These are phyloP conservation scores for Hylyphantes graminicola DNA, from an alignment of 1,140 invertebrate genomes.

Conservation along the genomic window DNA sequence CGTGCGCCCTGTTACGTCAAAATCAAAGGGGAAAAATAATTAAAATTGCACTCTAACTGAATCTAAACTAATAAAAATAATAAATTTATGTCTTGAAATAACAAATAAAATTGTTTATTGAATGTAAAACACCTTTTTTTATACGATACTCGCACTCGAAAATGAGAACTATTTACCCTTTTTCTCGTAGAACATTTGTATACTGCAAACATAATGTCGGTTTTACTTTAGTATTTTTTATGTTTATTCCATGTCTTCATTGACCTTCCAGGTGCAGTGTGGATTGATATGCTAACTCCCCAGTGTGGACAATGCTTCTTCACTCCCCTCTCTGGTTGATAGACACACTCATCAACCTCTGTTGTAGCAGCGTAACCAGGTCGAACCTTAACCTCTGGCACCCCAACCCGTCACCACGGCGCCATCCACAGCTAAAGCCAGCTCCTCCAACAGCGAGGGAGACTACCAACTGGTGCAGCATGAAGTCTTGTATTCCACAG, in stretches of 20 bases:
- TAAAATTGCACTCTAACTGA: too few species aligned
- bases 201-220: too few species aligned
- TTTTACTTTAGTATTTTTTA: too few species aligned
- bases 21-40: too few species aligned
- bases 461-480: constrained; percentile 98
- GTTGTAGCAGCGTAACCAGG: constrained; percentile 3
- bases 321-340: constrained; percentile 51
- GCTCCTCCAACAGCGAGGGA: constrained; percentile 78
- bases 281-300: constrained; percentile 53
- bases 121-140: too few species aligned
- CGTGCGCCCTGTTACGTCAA: too few species aligned
- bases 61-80: too few species aligned
- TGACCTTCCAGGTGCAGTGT: constrained; percentile 44
- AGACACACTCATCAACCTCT: constrained; percentile 45
- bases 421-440: constrained; percentile 60
- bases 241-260: neutral
- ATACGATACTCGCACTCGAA: too few species aligned
- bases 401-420: constrained; percentile 66
- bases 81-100: too few species aligned
- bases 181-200: too few species aligned
- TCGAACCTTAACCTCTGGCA: constrained; percentile 26
- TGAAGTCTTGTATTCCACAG: constrained; percentile 95
- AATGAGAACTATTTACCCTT: too few species aligned
- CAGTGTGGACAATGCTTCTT: constrained; percentile 59
- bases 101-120: too few species aligned